These are phyloP conservation scores for Nymphalis io DNA, from an alignment of 1,140 invertebrate genomes.

Conservation along the genomic window DNA sequence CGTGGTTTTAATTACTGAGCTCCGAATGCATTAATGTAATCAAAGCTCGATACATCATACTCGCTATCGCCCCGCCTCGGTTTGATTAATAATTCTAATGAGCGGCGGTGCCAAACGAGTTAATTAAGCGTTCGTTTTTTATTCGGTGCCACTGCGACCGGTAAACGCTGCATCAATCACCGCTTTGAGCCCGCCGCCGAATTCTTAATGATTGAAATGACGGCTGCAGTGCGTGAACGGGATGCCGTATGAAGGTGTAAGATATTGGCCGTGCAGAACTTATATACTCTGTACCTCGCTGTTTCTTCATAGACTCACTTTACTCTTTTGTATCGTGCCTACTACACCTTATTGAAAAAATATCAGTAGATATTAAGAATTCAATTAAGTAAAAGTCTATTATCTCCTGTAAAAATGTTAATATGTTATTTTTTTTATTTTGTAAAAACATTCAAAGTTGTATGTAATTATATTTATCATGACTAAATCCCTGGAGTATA, in stretches of 20 bases:
- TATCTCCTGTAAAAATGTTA: no score
- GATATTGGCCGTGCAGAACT: background rate
- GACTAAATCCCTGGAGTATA: no score
- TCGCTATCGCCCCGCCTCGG: conserved; percentile 75
- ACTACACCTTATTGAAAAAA: no score
- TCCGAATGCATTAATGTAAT: conserved; percentile 75
- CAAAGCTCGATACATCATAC: conserved; percentile 80
- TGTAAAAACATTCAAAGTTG: no score
- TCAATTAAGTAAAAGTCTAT: no score
- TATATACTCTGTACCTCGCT: background rate
- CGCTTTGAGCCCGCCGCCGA: conserved; percentile 73
- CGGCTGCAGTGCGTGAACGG: conserved; percentile 40
- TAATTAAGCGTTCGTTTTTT: conserved; percentile 79
- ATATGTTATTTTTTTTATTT: no score
- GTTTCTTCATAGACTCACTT: background rate
- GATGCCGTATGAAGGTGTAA: conserved; percentile 1
- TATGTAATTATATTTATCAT: no score
- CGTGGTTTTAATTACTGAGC: conserved; percentile 73
- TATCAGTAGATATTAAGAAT: no score
- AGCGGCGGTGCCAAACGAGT: conserved; percentile 80
- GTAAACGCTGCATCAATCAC: conserved; percentile 80
- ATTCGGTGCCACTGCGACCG: conserved; percentile 69
- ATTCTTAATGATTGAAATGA: conserved; percentile 78
- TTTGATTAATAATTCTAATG: conserved; percentile 81
- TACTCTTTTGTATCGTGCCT: background rate